These are phyloP conservation scores for Drosophila quadrilineata DNA, from an alignment of 1,140 invertebrate species.

Conservation along the genomic window DNA sequence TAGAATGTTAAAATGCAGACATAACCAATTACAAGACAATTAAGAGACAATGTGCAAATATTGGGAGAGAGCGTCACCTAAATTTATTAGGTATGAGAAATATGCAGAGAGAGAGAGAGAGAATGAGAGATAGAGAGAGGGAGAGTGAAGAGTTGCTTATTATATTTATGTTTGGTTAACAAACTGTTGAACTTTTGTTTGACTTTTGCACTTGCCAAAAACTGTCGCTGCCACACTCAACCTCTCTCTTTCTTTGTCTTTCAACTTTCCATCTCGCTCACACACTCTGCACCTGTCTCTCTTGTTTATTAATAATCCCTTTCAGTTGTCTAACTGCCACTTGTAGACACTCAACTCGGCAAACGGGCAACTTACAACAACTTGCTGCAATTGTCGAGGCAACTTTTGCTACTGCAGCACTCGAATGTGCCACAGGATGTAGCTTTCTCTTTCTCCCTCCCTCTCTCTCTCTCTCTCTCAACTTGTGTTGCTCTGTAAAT, in stretches of 20 bases:
- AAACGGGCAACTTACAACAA: neutral
- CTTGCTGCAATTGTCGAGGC: neutral
- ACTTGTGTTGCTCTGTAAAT: neutral
- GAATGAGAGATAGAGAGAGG: neutral
- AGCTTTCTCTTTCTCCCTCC: neutral
- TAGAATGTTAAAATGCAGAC: conserved; percentile 73
- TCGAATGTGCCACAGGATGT: neutral
- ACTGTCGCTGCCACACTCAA: conserved; percentile 10
- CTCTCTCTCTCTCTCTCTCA: neutral
- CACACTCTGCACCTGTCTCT: neutral
- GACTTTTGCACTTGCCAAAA: conserved; percentile 27
- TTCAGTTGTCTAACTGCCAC: neutral
- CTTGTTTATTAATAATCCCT: conserved; percentile 17
- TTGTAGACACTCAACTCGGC: neutral
- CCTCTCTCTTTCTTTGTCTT: neutral
- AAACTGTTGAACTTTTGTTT: conserved; percentile 19
- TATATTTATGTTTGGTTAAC: conserved; percentile 7
- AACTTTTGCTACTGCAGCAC: conserved; percentile 6
- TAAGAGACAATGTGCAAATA: too few species aligned
- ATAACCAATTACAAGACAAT: conserved; percentile 74
- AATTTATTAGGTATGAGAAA: too few species aligned
- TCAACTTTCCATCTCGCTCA: conserved; percentile 19
- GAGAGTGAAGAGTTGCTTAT: too few species aligned
- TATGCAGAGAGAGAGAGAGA: neutral
- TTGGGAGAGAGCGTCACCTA: too few species aligned